Conservation (phyloP, 2,888 invertebrate genomes). For the Cheilosia vulpina region DNA sequence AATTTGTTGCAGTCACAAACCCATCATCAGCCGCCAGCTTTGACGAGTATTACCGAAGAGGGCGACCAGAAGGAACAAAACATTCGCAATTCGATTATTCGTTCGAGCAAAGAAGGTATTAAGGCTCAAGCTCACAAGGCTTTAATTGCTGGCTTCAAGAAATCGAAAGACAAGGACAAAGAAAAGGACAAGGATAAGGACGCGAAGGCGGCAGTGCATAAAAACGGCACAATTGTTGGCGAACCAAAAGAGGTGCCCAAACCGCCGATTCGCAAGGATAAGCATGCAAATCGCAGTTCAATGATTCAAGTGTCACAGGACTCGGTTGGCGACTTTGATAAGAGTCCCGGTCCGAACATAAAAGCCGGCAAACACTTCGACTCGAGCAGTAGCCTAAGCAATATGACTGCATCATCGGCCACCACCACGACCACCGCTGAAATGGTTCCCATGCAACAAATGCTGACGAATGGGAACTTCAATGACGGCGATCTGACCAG, state of each 20-base stretch:
- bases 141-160: slow-evolving; percentile 83
- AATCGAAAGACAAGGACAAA: slow-evolving; percentile 83
- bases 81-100: slow-evolving; percentile 80
- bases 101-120: slow-evolving; percentile 83
- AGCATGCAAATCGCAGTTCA: slow-evolving; percentile 81
- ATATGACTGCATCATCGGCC: slow-evolving; percentile 64
- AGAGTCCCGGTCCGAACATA: slow-evolving; percentile 68
- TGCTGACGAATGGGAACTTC: slow-evolving; percentile 81
- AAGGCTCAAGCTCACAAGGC: slow-evolving; percentile 83
- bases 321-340: slow-evolving; percentile 58
- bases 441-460: slow-evolving; percentile 81
- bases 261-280: slow-evolving; percentile 82
- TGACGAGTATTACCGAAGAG: slow-evolving; percentile 83
- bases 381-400: slow-evolving; percentile 67
- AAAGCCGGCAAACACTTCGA: slow-evolving; percentile 69
- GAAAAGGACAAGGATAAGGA: slow-evolving; percentile 80
- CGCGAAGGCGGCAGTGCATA: slow-evolving; percentile 43
- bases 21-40: slow-evolving; percentile 79
- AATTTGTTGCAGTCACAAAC: slow-evolving; percentile 77
- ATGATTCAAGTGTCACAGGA: slow-evolving; percentile 81
- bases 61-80: slow-evolving; percentile 79
- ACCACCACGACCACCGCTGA: slow-evolving; percentile 77
- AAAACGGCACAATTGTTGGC: slow-evolving; percentile 48
- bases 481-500: slow-evolving; percentile 81
- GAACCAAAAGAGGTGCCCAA: slow-evolving; percentile 79